A percentile compares a stretch with the other conserved stretches of the same genome.
phyloP scores from a whole-genome alignment of 2,113 vertebrate species.

The Pao palembangensis region DNA sequence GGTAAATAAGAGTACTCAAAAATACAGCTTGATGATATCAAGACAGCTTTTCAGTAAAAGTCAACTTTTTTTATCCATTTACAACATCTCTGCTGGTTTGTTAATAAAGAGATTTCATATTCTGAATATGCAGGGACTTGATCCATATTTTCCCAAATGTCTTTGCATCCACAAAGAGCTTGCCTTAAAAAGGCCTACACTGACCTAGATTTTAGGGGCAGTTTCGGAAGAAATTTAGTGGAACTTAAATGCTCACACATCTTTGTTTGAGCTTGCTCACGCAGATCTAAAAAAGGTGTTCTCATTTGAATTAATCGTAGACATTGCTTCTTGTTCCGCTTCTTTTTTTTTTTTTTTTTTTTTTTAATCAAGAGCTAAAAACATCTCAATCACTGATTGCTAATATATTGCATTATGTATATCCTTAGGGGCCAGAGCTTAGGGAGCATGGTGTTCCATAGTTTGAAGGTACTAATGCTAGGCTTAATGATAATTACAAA shows the following conservation, averaged over 20 bases:
- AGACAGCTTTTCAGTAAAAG: too few relatives aligned
- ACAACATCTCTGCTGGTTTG: neutral
- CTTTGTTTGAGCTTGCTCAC: slow-evolving; percentile 9
- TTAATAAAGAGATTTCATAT: neutral
- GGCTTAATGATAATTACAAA: slow-evolving; percentile 1
- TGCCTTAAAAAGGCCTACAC: slow-evolving; percentile 13
- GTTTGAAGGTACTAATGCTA: neutral
- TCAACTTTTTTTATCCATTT: neutral
- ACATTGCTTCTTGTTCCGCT: too few relatives aligned
- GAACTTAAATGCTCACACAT: slow-evolving; percentile 1
- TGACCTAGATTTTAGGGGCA: slow-evolving; percentile 35
- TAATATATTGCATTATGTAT: neutral
- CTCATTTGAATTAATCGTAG: slow-evolving; percentile 11
- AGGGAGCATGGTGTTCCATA: neutral
- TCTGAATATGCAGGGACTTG: neutral
- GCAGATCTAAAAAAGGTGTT: slow-evolving; percentile 9
- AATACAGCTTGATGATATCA: slow-evolving; percentile 9
- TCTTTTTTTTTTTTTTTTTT: slow-evolving; percentile 12
- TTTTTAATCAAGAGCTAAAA: neutral
- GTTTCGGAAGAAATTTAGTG: slow-evolving; percentile 9
- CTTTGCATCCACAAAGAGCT: slow-evolving; percentile 4
- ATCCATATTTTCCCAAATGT: neutral
- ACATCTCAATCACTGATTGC: neutral
- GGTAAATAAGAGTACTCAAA: slow-evolving; percentile 5
- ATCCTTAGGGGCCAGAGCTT: neutral